Base-by-base conservation (phyloP, 1,140 invertebrate species). In the Drosophila pruinosa region DNA sequence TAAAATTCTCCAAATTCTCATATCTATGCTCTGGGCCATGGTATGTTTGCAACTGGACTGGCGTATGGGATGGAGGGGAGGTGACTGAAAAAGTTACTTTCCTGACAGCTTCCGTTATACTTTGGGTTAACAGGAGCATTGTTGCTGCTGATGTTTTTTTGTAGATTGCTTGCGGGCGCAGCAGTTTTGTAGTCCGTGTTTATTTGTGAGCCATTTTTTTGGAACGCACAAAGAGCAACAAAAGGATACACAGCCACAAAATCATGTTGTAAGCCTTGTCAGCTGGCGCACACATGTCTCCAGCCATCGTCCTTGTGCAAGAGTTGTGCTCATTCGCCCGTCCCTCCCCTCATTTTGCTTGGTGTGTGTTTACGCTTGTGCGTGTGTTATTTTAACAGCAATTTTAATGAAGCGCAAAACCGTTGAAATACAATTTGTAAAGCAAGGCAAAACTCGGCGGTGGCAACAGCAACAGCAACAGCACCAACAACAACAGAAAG, bases 321-420 rank as follows among this genome's bases (percentile, higher is more conserved):
- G 72, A 57, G 50, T 48, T 61, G 64, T 28, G 52, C 59, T 58
- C 63, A 28, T 53, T 43, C 4, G 3, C 8, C 24, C 4, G 6
- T 1, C 17, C 15, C 3, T 5, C 38, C 28, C 1, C 28, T 3
- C 5, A 5, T 5, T 34, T 31, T 2, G 21, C 10, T 24, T 10
- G 19, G 31, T 3, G 24, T 58, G 63, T 52, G 50, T 31, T 65
- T 73, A 41, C 56, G 48, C 61, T 58, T 83, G 69, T 78, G 80
- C 80, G 80, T 79, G 75, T 88, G 77, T 88, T 88, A 88, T 86
- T 86, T 81, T 88, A 86, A 88, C 81, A 88, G 82, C 81, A 86
- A 88, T 88, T 86, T 86, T 86, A 86, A 86, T 86, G 82, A 86
- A 86, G 81, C 81, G 81, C 81, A 75, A 86, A 85, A 88, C 77